phyloP scores from a whole-genome alignment of 2,797 vertebrate species.

The Hippocampus kuda region DNA sequence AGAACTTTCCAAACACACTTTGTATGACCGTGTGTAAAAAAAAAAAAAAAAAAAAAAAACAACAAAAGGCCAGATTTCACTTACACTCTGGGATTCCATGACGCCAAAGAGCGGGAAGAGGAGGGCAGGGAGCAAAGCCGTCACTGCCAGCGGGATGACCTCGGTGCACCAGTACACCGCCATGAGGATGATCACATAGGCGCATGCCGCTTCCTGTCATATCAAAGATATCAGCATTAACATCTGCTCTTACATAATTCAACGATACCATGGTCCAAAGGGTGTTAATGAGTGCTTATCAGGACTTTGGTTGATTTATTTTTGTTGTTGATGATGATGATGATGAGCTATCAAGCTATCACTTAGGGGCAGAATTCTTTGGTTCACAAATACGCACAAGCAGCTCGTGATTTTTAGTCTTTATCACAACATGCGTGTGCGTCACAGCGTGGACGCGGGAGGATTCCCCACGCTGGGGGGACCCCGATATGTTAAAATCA shows the following conservation, averaged over 20 bases:
- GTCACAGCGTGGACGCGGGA: neutral
- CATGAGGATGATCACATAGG: constrained; percentile 86
- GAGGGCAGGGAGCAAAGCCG: constrained; percentile 79
- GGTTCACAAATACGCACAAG: neutral
- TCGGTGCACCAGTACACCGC: constrained; percentile 94
- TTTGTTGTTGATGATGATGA: neutral
- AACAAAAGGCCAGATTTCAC: constrained; percentile 9
- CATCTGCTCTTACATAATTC: constrained; percentile 4
- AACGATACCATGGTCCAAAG: constrained; percentile 28
- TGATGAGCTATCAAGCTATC: neutral
- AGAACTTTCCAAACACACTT: too few relatives aligned
- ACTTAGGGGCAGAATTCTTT: neutral
- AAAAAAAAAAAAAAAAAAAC: too few relatives aligned
- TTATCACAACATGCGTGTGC: neutral
- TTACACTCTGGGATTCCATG: constrained; percentile 80
- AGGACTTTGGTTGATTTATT: neutral
- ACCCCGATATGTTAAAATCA: constrained; percentile 49
- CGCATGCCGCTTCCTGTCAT: constrained; percentile 81
- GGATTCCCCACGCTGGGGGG: constrained; percentile 52
- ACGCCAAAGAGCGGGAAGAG: constrained; percentile 88
- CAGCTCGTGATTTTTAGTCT: neutral
- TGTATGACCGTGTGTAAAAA: neutral
- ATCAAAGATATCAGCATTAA: neutral
- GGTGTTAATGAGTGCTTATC: constrained; percentile 23
- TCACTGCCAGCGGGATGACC: constrained; percentile 84